phyloP scores from a whole-genome alignment of 2,113 vertebrate genomes.

The Nycticryphes semicollaris region DNA sequence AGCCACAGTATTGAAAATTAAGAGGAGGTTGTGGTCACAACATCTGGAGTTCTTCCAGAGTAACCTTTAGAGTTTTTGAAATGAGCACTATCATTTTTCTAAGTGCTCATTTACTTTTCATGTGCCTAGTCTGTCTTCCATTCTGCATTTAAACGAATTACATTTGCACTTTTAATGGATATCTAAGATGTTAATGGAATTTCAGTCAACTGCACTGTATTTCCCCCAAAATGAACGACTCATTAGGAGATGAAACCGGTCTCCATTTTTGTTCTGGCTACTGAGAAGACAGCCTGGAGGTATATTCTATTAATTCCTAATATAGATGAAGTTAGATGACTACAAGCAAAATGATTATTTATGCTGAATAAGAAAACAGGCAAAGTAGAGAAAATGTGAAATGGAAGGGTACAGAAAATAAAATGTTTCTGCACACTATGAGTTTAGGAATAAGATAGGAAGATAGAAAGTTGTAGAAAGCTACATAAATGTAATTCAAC shows the following conservation, averaged over 20 bases:
- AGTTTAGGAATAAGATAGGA: background rate
- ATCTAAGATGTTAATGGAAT: constrained; percentile 32
- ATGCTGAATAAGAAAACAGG: background rate
- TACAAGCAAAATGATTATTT: background rate
- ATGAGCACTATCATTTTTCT: background rate
- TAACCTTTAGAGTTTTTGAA: background rate
- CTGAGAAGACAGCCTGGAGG: background rate
- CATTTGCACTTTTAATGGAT: constrained; percentile 19
- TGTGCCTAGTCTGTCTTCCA: background rate
- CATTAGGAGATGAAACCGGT: background rate
- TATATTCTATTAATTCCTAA: background rate
- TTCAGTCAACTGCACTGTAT: constrained; percentile 7
- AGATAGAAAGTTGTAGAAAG: background rate
- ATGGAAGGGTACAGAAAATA: background rate
- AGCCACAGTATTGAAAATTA: background rate
- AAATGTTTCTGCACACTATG: background rate
- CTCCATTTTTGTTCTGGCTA: background rate
- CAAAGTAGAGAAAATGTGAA: background rate
- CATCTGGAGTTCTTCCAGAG: background rate
- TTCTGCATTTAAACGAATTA: background rate
- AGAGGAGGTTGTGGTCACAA: background rate
- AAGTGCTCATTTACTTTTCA: constrained; percentile 48
- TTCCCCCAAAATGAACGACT: background rate
- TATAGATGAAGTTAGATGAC: constrained; percentile 8
- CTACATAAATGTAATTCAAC: background rate